These are phyloP conservation scores for Syrmaticus mikado DNA, from an alignment of 2,113 vertebrate species.

Conservation along the genomic window DNA sequence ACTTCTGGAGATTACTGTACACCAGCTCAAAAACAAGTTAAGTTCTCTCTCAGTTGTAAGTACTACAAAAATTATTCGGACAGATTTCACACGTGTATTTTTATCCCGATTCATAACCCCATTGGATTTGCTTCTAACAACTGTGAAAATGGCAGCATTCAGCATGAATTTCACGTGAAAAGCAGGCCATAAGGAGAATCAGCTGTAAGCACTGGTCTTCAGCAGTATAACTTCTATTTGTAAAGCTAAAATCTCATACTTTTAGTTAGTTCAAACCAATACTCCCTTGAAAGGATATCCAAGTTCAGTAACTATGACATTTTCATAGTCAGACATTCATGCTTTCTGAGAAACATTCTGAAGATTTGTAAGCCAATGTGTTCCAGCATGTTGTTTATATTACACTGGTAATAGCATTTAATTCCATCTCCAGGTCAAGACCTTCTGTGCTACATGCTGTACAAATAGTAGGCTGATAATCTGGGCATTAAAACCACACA, in stretches of 20 bases:
- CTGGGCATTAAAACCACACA: background rate
- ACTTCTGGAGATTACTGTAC: background rate
- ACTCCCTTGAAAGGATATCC: background rate
- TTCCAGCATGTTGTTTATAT: background rate
- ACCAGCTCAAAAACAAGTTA: background rate
- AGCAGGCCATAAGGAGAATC: background rate
- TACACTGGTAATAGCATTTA: background rate
- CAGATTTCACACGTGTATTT: background rate
- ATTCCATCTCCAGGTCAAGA: background rate
- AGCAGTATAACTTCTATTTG: background rate
- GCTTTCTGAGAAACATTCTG: background rate
- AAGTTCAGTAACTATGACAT: background rate
- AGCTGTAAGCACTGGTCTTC: background rate
- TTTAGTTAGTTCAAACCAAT: background rate
- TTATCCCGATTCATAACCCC: background rate
- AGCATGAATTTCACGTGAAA: background rate
- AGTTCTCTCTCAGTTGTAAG: background rate
- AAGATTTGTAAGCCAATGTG: background rate
- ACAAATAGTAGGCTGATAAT: background rate
- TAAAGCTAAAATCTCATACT: background rate
- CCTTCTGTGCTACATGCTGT: background rate
- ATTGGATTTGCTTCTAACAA: background rate
- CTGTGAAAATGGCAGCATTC: background rate
- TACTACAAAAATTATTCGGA: background rate
- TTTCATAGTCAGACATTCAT: background rate